These are phyloP conservation scores for Thecophora atra DNA, from an alignment of 2,888 invertebrate genomes.

Conservation along the genomic window DNA sequence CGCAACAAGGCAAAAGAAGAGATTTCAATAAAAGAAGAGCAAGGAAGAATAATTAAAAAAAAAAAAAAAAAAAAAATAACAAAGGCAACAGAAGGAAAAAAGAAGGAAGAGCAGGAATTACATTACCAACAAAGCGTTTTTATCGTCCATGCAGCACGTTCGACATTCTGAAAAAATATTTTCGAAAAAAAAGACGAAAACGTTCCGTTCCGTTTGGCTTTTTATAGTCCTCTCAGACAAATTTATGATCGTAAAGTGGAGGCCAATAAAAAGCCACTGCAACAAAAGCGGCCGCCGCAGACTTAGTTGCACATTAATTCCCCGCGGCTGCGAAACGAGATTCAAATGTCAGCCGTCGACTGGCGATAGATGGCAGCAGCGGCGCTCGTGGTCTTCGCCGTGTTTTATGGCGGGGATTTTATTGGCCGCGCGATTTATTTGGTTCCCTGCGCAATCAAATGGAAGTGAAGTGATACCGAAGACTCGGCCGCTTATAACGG, in stretches of 20 bases:
- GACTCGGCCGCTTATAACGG: not conserved
- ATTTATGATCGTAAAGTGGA: constrained; percentile 59
- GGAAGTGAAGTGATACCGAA: not conserved
- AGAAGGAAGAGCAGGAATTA: too few relatives aligned
- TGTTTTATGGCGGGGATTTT: not conserved
- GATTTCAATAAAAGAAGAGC: too few relatives aligned
- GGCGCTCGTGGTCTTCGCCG: too few relatives aligned
- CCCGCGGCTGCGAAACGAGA: not conserved
- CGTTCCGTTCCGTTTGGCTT: too few relatives aligned
- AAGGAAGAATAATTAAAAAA: too few relatives aligned
- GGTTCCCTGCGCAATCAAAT: not conserved
- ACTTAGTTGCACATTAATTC: constrained; percentile 12
- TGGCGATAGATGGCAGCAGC: constrained; percentile 10
- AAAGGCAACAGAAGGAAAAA: not conserved
- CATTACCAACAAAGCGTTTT: too few relatives aligned
- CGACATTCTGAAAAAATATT: too few relatives aligned
- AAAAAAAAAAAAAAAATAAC: not conserved
- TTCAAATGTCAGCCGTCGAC: constrained; percentile 23
- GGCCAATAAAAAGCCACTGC: constrained; percentile 53
- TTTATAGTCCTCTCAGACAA: constrained; percentile 49
- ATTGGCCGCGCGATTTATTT: not conserved
- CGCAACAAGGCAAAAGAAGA: not conserved
- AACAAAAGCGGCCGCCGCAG: not conserved
- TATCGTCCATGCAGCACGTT: too few relatives aligned
- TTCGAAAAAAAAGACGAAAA: too few relatives aligned